Evolutionary conservation across 2,113 vertebrate species (phyloP).

Genomic region (Hucho hucho): DNA sequence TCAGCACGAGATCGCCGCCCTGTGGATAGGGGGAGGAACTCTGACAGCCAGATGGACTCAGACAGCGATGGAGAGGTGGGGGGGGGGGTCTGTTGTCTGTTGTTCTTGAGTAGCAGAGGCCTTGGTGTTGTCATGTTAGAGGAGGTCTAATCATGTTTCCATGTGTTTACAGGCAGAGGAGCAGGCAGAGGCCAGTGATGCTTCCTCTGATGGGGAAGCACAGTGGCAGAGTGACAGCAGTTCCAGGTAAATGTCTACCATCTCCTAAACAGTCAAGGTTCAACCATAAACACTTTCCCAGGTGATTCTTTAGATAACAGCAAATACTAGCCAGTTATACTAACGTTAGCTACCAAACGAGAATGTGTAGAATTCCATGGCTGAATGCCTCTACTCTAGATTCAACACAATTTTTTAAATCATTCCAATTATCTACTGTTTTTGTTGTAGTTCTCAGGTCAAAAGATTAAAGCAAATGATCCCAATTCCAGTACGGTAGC

Average conservation of each 20-base stretch:
- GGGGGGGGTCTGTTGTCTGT: neutral
- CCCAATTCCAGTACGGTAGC: too few species aligned
- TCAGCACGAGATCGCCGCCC: conserved; percentile 84
- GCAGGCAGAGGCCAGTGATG: conserved; percentile 81
- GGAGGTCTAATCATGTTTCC: neutral
- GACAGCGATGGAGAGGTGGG: conserved; percentile 87
- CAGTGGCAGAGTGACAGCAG: conserved; percentile 94
- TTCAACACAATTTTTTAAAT: too few species aligned
- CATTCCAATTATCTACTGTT: too few species aligned
- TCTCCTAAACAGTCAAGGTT: too few species aligned
- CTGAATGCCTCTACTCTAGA: too few species aligned
- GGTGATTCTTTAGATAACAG: too few species aligned
- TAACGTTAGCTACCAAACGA: too few species aligned
- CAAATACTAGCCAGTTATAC: too few species aligned
- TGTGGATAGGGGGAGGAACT: conserved; percentile 61
- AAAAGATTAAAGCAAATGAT: too few species aligned
- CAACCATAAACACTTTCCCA: too few species aligned
- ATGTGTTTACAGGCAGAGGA: conserved; percentile 75
- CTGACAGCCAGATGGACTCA: conserved; percentile 72
- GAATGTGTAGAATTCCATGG: too few species aligned
- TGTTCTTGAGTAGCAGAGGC: conserved; percentile 16
- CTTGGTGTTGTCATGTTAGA: neutral
- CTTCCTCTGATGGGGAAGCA: conserved; percentile 83
- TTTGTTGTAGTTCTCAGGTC: too few species aligned
- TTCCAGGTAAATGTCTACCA: conserved; percentile 81